phyloP scores from a whole-genome alignment of 2,888 invertebrate genomes.

The Idaea biselata region DNA sequence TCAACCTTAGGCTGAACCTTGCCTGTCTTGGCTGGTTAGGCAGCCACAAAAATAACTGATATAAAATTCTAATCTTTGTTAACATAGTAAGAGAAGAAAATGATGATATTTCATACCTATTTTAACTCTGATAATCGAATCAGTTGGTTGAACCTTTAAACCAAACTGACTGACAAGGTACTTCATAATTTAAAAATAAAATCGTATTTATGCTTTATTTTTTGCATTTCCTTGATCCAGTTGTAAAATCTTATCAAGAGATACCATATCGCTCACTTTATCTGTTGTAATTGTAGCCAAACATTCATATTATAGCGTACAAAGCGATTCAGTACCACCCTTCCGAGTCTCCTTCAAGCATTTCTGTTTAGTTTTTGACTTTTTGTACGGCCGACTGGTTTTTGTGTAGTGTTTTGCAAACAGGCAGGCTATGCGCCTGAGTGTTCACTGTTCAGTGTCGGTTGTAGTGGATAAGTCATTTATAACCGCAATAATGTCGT shows the following conservation, averaged over 20 bases:
- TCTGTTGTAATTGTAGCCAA: no score
- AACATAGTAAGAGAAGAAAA: no score
- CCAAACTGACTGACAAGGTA: no score
- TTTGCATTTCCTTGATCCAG: slow-evolving; percentile 60
- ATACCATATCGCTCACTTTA: slow-evolving; percentile 30
- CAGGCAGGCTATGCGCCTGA: not conserved
- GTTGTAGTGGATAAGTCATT: not conserved
- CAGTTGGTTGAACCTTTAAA: no score
- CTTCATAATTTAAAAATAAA: no score
- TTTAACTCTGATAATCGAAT: no score
- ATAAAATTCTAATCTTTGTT: no score
- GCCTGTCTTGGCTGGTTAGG: no score
- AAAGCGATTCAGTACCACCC: slow-evolving; percentile 11
- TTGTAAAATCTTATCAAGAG: slow-evolving; percentile 59
- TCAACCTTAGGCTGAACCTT: no score
- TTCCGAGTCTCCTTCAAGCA: slow-evolving; percentile 8
- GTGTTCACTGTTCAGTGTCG: not conserved
- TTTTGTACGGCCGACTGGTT: slow-evolving; percentile 15
- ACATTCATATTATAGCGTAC: slow-evolving; percentile 10
- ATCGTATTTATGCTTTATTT: slow-evolving; percentile 13
- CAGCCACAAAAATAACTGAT: no score
- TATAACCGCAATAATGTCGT: not conserved
- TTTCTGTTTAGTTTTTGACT: slow-evolving; percentile 17
- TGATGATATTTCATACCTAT: no score
- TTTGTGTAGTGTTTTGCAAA: not conserved